These are phyloP conservation scores for Cantharis lateralis DNA, from an alignment of 2,888 invertebrate genomes.

Conservation along the genomic window DNA sequence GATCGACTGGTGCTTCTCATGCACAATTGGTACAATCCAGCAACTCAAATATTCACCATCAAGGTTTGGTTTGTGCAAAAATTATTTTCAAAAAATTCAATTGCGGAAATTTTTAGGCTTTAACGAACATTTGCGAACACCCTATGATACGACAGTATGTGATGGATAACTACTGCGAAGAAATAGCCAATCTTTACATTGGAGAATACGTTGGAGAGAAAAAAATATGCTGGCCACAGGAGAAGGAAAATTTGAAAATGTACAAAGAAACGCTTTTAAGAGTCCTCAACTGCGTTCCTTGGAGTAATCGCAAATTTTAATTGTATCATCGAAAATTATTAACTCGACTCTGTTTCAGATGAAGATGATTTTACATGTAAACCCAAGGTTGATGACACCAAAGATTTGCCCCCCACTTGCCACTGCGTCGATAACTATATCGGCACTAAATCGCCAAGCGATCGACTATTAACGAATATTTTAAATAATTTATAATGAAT, in stretches of 20 bases:
- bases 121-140: slow-evolving; percentile 46
- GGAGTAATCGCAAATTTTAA: neutral
- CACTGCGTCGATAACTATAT: neutral
- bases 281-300: slow-evolving; percentile 41
- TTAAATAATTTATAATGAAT: neutral
- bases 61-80: slow-evolving; percentile 24
- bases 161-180: slow-evolving; percentile 34
- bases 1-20: slow-evolving; percentile 40
- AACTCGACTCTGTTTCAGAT: neutral
- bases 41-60: slow-evolving; percentile 33
- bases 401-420: neutral
- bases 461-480: neutral
- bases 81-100: neutral
- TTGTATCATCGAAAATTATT: neutral
- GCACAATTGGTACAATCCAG: slow-evolving; percentile 19
- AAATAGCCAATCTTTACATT: slow-evolving; percentile 36
- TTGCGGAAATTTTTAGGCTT: slow-evolving; percentile 36
- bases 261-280: slow-evolving; percentile 40
- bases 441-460: neutral
- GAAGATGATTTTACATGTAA: neutral
- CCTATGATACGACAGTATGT: slow-evolving; percentile 40
- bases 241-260: slow-evolving; percentile 32
- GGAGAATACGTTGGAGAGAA: neutral
- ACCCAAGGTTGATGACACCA: neutral
- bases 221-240: neutral